These are phyloP conservation scores for Bombus haemorrhoidalis DNA, from an alignment of 1,140 invertebrate species.

Conservation along the genomic window DNA sequence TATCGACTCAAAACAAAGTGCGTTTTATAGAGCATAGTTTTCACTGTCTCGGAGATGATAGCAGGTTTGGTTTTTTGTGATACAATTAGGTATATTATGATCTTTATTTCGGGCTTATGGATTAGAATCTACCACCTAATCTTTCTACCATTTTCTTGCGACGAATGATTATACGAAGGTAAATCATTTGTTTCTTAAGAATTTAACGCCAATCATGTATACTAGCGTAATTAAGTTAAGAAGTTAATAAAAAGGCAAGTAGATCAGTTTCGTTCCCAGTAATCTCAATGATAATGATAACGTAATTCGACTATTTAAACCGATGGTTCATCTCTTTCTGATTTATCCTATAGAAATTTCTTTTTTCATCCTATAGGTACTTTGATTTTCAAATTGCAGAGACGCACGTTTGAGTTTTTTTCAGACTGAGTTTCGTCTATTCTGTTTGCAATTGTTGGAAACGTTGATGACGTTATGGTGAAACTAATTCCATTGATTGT, in stretches of 20 bases:
- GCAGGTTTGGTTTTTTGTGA: not conserved
- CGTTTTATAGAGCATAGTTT: no score
- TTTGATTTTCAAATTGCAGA: not conserved
- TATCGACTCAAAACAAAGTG: not conserved
- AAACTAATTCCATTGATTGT: not conserved
- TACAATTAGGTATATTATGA: not conserved
- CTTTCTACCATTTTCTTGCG: no score
- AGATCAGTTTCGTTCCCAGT: no score
- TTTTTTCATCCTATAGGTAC: not conserved
- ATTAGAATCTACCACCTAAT: no score
- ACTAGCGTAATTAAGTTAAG: no score
- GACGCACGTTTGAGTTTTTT: not conserved
- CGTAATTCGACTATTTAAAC: no score
- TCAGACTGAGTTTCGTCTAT: not conserved
- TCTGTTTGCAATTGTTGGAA: not conserved
- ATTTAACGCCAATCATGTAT: no score
- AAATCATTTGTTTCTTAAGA: no score
- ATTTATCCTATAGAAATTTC: not conserved
- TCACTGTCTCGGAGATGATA: rapidly evolving
- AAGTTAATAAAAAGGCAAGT: no score
- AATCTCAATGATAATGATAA: no score
- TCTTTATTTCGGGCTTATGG: not conserved
- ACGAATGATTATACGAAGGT: no score
- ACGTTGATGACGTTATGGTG: not conserved
- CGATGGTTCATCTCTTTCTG: no score